phyloP scores from a whole-genome alignment of 1,140 invertebrate species.

The Paralvinella palmiformis region DNA sequence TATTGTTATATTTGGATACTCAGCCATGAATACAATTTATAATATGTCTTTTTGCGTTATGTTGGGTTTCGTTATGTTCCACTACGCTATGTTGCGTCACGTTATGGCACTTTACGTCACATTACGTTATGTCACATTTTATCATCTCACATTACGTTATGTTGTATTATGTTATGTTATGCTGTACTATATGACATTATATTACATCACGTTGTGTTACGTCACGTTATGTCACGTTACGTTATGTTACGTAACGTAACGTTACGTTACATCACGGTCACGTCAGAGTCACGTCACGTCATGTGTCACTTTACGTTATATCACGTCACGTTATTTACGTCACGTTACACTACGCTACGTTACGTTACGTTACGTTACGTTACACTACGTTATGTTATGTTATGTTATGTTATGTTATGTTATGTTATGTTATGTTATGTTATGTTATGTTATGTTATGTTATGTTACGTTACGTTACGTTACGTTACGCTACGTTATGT shows the following conservation, averaged over 20 bases:
- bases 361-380: too few relatives aligned
- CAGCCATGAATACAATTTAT: too few relatives aligned
- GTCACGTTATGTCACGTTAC: not conserved
- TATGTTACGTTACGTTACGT: too few relatives aligned
- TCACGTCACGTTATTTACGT: not conserved
- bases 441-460: too few relatives aligned
- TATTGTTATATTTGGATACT: too few relatives aligned
- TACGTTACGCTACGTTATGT: too few relatives aligned
- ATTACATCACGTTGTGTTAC: not conserved
- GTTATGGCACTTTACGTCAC: not conserved
- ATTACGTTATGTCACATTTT: too few relatives aligned
- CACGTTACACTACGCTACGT: not conserved
- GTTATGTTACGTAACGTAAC: not conserved
- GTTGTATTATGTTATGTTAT: constrained; percentile 2
- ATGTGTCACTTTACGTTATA: not conserved
- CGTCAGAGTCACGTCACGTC: not conserved
- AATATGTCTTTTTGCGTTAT: not conserved
- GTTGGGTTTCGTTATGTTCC: not conserved
- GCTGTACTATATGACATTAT: not conserved
- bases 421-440: too few relatives aligned
- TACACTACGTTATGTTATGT: too few relatives aligned
- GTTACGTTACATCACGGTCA: not conserved
- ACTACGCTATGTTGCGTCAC: not conserved
- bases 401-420: too few relatives aligned
- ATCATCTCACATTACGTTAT: too few relatives aligned